A percentile compares a stretch with the other conserved stretches of the same genome.
Evolutionary conservation across 2,888 invertebrate genomes (phyloP).

Genomic region (Steromphala cineraria): DNA sequence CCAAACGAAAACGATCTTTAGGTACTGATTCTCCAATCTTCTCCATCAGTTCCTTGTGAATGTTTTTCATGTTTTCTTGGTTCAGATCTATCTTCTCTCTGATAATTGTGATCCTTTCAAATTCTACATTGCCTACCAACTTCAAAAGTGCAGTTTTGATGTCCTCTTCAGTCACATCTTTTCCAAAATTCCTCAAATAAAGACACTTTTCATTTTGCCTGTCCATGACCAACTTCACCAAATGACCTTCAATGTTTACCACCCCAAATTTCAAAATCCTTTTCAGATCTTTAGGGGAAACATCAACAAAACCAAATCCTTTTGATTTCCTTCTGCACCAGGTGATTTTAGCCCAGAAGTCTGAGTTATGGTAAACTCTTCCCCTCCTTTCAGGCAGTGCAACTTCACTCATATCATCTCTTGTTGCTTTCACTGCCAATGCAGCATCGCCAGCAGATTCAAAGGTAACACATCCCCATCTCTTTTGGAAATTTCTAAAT

Average conservation of each 20-base stretch:
- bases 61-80: background rate
- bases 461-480: conserved; percentile 60
- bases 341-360: conserved; percentile 47
- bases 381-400: conserved; percentile 39
- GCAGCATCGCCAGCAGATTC: conserved; percentile 24
- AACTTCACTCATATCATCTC: conserved; percentile 30
- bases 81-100: background rate
- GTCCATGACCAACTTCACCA: conserved; percentile 18
- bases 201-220: conserved; percentile 22
- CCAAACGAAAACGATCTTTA: conserved; percentile 31
- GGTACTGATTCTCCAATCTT: conserved; percentile 25
- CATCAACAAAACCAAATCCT: conserved; percentile 51
- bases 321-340: conserved; percentile 54
- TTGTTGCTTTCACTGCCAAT: conserved; percentile 35
- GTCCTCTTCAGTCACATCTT: conserved; percentile 36
- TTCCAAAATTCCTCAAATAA: conserved; percentile 29
- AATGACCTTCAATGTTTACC: background rate
- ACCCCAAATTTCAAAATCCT: background rate
- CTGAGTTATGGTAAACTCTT: conserved; percentile 12
- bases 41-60: conserved; percentile 24
- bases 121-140: background rate
- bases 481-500: conserved; percentile 26
- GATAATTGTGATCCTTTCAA: conserved; percentile 8
- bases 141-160: conserved; percentile 31
- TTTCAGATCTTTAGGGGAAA: conserved; percentile 39